Conservation (phyloP, 2,888 invertebrate species). For the Drosophila monieri region DNA sequence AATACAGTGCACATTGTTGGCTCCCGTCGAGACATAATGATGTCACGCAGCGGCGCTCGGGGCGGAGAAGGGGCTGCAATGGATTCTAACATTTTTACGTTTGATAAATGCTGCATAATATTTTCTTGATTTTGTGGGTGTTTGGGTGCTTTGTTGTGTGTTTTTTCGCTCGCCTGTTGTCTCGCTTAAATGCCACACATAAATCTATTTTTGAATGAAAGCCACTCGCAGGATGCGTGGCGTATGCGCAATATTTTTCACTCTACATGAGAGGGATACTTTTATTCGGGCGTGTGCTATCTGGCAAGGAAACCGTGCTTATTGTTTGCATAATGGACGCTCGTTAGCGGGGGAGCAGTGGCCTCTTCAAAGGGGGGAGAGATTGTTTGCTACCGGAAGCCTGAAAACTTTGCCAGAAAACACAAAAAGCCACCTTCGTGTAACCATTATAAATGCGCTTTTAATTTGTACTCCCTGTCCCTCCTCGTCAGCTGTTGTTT, state of each 20-base stretch:
- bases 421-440: conserved; percentile 44
- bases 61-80: conserved; percentile 4
- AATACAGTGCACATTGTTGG: conserved; percentile 64
- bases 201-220: conserved; percentile 82
- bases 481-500: conserved; percentile 61
- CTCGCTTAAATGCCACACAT: conserved; percentile 74
- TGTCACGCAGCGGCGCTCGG: conserved; percentile 44
- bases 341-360: conserved; percentile 68
- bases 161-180: conserved; percentile 59
- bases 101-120: conserved; percentile 75
- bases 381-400: conserved; percentile 21
- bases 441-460: conserved; percentile 83
- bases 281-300: conserved; percentile 52
- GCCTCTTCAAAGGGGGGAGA: conserved; percentile 26
- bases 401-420: not conserved
- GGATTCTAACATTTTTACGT: conserved; percentile 51
- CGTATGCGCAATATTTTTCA: conserved; percentile 64
- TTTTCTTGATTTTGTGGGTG: conserved; percentile 63
- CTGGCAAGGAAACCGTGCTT: conserved; percentile 72
- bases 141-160: conserved; percentile 24
- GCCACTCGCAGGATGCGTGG: conserved; percentile 55
- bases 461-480: conserved; percentile 79
- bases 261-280: conserved; percentile 24
- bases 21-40: conserved; percentile 53
- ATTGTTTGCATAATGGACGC: conserved; percentile 81